These are phyloP conservation scores for Menidia menidia DNA, from an alignment of 2,797 vertebrate genomes.

Conservation along the genomic window DNA sequence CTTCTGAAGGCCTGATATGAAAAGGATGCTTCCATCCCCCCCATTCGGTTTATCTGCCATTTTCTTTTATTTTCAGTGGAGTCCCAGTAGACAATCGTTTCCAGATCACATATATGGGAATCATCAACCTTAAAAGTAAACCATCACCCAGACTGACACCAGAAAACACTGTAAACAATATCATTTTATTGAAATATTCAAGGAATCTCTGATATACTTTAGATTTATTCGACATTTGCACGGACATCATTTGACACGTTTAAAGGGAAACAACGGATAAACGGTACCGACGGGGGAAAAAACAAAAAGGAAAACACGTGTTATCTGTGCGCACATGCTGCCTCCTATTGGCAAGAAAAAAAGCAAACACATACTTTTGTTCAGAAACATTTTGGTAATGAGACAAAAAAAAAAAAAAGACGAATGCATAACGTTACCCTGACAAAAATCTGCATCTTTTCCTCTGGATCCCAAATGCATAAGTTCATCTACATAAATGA, in stretches of 20 bases:
- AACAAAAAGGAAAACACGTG: background rate
- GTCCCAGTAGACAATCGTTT: too few species aligned
- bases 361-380: background rate
- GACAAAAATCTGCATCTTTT: background rate
- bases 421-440: background rate
- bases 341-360: background rate
- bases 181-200: conserved; percentile 65
- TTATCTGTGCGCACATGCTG: background rate
- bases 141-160: too few species aligned
- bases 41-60: too few species aligned
- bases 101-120: too few species aligned
- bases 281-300: background rate
- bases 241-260: conserved; percentile 54
- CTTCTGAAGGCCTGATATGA: too few species aligned
- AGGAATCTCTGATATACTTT: conserved; percentile 56
- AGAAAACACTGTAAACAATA: conserved; percentile 42
- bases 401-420: background rate
- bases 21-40: too few species aligned
- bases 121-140: too few species aligned
- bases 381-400: background rate
- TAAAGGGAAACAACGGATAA: conserved; percentile 40
- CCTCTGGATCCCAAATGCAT: conserved; percentile 1
- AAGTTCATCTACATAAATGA: background rate
- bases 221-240: conserved; percentile 49
- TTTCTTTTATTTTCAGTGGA: too few species aligned